A percentile compares a stretch with the other conserved stretches of the same genome.
Conservation (phyloP, 2,797 vertebrate genomes). For the Bucorvus abyssinicus region DNA sequence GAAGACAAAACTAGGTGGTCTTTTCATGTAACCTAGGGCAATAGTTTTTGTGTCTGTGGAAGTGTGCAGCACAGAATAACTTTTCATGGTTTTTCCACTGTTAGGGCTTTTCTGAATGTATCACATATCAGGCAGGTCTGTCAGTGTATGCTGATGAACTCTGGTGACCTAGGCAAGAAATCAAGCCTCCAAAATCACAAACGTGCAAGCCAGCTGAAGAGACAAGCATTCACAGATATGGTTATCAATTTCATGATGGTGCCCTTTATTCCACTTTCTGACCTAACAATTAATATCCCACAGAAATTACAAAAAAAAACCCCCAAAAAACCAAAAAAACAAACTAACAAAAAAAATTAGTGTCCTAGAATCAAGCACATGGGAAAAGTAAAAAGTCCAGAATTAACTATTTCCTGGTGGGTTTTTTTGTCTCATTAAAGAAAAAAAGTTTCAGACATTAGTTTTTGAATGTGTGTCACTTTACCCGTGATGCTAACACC, state of each 20-base stretch:
- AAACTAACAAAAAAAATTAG: not conserved
- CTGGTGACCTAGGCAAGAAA: not conserved
- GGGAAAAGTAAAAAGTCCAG: not conserved
- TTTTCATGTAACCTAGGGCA: not conserved
- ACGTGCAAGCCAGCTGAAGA: not conserved
- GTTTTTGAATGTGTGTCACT: not conserved
- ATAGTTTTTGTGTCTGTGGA: not conserved
- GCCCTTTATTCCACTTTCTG: not conserved
- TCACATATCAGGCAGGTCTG: not conserved
- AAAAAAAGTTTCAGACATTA: not conserved
- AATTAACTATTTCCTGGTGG: not conserved
- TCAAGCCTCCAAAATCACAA: not conserved
- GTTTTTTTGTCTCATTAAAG: not conserved
- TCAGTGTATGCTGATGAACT: not conserved
- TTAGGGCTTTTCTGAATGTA: not conserved
- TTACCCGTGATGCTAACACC: not conserved
- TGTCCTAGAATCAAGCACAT: not conserved
- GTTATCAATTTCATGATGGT: not conserved
- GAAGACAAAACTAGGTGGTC: not conserved
- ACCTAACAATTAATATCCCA: not conserved
- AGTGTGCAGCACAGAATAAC: not conserved
- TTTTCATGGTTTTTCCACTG: not conserved
- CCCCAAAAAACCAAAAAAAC: not conserved
- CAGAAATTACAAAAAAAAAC: not conserved
- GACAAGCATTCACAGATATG: not conserved